phyloP scores from a whole-genome alignment of 2,113 vertebrate species.

The Laterallus jamaicensis region DNA sequence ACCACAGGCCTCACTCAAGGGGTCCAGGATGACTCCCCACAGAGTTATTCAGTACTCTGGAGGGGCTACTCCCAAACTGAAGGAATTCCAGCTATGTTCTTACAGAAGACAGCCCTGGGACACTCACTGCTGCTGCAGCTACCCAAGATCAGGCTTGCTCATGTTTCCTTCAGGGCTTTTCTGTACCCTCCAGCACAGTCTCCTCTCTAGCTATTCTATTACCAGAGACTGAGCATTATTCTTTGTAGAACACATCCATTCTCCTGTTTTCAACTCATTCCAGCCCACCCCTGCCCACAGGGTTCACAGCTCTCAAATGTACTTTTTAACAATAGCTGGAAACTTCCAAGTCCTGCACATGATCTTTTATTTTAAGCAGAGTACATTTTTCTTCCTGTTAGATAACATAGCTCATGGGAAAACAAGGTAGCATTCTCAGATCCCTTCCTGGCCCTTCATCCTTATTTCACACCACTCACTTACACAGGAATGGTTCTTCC shows the following conservation, averaged over 20 bases:
- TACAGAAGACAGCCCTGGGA: not conserved
- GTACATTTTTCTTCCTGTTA: slow-evolving; percentile 5
- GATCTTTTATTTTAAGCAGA: not conserved
- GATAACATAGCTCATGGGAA: not conserved
- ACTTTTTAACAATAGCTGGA: slow-evolving; percentile 26
- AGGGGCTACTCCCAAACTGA: slow-evolving; percentile 8
- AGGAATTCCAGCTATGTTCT: slow-evolving; percentile 45
- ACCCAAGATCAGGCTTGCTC: not conserved
- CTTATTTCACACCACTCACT: not conserved
- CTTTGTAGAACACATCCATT: not conserved
- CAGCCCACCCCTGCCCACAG: not conserved
- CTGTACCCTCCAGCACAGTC: not conserved
- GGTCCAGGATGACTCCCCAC: not conserved
- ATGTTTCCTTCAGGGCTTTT: not conserved
- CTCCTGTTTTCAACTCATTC: not conserved
- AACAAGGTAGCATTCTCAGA: not conserved
- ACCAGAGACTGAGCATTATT: not conserved
- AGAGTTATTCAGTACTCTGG: not conserved
- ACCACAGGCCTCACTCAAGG: not conserved
- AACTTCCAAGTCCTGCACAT: not conserved
- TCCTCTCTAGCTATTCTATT: not conserved
- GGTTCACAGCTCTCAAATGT: not conserved
- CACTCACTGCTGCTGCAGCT: not conserved
- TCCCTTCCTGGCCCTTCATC: not conserved
- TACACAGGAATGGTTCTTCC: not conserved